Percentiles rank a stretch among this genome's conserved stretches.
Evolutionary conservation across 2,113 vertebrate genomes (phyloP).

Genomic region (Uropsilus gracilis): DNA sequence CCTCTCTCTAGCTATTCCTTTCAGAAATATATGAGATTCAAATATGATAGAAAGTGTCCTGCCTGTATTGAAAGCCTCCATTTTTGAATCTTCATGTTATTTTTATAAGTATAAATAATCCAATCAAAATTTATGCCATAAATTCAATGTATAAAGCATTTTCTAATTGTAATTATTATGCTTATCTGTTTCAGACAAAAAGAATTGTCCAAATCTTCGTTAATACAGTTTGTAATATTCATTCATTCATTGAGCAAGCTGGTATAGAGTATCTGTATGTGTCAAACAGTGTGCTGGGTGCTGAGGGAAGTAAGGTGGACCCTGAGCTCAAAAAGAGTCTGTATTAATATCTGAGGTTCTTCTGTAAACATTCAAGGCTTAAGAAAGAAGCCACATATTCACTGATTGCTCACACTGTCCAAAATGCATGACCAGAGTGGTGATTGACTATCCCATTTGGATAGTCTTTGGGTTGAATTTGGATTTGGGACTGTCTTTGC

Average conservation of each 20-base stretch:
- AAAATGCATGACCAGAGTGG: background rate
- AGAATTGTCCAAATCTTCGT: background rate
- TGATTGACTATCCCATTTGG: too few species aligned
- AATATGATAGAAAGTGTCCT: background rate
- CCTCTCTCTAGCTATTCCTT: background rate
- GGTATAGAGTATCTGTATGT: background rate
- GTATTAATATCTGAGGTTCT: background rate
- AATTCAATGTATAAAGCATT: background rate
- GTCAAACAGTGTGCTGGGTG: background rate
- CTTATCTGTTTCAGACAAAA: background rate
- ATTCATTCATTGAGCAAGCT: background rate
- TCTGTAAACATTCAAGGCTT: background rate
- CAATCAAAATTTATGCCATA: background rate
- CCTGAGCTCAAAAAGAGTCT: background rate
- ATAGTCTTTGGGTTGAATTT: background rate
- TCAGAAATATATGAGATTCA: conserved; percentile 7
- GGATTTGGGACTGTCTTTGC: too few species aligned
- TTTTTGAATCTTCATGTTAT: background rate
- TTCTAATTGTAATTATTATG: background rate
- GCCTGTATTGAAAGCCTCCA: conserved; percentile 14
- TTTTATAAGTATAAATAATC: background rate
- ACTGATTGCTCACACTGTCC: background rate
- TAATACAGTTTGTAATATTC: background rate
- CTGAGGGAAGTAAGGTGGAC: background rate
- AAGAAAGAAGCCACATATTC: background rate